A percentile compares a stretch with the other conserved stretches of the same genome.
phyloP scores from a whole-genome alignment of 2,113 vertebrate species.

The Athene cunicularia region DNA sequence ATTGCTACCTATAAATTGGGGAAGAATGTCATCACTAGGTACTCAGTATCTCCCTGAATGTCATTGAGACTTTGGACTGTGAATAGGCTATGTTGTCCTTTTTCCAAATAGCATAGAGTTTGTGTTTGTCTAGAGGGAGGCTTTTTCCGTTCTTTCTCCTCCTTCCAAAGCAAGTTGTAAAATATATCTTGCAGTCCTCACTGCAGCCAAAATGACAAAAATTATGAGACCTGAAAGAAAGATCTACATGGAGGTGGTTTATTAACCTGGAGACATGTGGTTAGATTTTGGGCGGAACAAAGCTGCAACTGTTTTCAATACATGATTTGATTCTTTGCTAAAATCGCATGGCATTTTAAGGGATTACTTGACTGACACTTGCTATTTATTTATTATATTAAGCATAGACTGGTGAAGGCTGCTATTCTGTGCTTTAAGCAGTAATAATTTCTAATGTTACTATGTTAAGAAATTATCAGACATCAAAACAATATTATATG shows the following conservation, averaged over 20 bases:
- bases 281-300: not conserved
- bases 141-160: not conserved
- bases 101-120: not conserved
- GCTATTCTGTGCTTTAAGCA: not conserved
- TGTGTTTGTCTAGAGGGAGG: not conserved
- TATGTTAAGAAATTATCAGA: not conserved
- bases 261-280: not conserved
- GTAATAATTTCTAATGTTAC: not conserved
- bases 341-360: not conserved
- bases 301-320: not conserved
- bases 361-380: not conserved
- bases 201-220: not conserved
- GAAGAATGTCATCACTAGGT: not conserved
- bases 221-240: not conserved
- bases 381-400: not conserved
- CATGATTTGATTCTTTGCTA: not conserved
- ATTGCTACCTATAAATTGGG: not conserved
- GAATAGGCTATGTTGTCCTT: not conserved
- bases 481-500: not conserved
- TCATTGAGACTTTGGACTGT: not conserved
- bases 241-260: not conserved
- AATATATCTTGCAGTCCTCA: not conserved
- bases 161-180: not conserved
- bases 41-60: not conserved
- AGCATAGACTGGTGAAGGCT: not conserved